Conservation (phyloP, 2,888 invertebrate genomes). For the Yponomeuta malinellus region DNA sequence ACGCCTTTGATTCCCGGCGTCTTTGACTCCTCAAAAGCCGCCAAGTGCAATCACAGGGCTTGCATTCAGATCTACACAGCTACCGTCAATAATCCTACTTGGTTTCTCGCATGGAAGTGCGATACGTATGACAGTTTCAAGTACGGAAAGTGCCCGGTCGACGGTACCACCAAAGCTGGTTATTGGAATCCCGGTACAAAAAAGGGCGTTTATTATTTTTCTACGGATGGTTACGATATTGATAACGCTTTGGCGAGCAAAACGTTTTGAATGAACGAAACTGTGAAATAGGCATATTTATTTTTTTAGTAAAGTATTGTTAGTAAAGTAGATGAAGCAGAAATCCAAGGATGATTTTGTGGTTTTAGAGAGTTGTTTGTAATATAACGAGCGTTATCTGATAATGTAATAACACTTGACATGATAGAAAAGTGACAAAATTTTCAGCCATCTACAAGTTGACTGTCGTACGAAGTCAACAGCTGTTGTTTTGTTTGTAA, state of each 20-base stretch:
- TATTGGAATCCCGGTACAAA: constrained; percentile 59
- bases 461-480: too few relatives aligned
- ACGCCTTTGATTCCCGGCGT: constrained; percentile 52
- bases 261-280: too few relatives aligned
- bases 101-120: constrained; percentile 53
- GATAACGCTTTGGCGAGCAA: constrained; percentile 7
- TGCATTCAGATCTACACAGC: constrained; percentile 56
- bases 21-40: constrained; percentile 53
- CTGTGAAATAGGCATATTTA: too few relatives aligned
- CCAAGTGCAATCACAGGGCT: constrained; percentile 56
- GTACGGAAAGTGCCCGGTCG: constrained; percentile 39
- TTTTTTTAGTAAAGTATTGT: too few relatives aligned
- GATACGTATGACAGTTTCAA: constrained; percentile 49
- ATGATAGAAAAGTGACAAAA: too few relatives aligned
- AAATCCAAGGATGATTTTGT: too few relatives aligned
- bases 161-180: constrained; percentile 48
- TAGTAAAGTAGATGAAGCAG: too few relatives aligned
- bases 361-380: too few relatives aligned
- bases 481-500: too few relatives aligned
- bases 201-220: constrained; percentile 56
- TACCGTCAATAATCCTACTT: constrained; percentile 44
- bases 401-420: too few relatives aligned
- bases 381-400: too few relatives aligned
- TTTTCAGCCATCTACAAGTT: too few relatives aligned
- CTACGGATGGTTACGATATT: constrained; percentile 43